phyloP scores from a whole-genome alignment of 2,797 vertebrate genomes.

The Rhynchonycteris naso region DNA sequence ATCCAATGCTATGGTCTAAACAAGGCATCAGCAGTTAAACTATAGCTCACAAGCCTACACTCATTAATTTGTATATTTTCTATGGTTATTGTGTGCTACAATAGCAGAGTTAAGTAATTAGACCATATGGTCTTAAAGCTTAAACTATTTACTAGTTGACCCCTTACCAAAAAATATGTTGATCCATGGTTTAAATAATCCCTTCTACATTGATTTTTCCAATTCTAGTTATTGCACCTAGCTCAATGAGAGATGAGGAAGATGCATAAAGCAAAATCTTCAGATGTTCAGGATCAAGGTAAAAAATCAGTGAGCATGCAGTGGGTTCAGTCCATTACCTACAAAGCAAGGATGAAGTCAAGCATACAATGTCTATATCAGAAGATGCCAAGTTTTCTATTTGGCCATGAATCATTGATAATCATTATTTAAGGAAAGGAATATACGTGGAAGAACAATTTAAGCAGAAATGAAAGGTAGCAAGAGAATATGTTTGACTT shows the following conservation, averaged over 20 bases:
- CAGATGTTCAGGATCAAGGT: not conserved
- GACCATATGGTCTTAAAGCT: not conserved
- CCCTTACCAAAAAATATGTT: not conserved
- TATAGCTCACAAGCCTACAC: not conserved
- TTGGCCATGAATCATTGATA: not conserved
- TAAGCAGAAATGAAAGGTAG: not conserved
- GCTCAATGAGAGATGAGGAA: not conserved
- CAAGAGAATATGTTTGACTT: not conserved
- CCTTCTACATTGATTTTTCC: not conserved
- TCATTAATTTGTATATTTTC: not conserved
- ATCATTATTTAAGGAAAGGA: not conserved
- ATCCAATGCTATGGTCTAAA: not conserved
- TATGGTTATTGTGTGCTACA: not conserved
- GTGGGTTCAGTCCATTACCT: not conserved
- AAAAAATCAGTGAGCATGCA: not conserved
- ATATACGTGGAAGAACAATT: not conserved
- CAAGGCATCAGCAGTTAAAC: not conserved
- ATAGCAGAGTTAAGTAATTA: not conserved
- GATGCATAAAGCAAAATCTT: not conserved
- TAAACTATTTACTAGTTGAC: not conserved
- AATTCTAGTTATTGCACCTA: not conserved
- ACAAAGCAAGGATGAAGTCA: not conserved
- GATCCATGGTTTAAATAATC: not conserved
- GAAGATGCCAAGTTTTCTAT: not conserved
- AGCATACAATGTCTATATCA: not conserved